Evolutionary conservation across 2,113 vertebrate species (phyloP), one percentile per base, ranked within the genome.

Genomic region (Embiotoca jacksoni): DNA sequence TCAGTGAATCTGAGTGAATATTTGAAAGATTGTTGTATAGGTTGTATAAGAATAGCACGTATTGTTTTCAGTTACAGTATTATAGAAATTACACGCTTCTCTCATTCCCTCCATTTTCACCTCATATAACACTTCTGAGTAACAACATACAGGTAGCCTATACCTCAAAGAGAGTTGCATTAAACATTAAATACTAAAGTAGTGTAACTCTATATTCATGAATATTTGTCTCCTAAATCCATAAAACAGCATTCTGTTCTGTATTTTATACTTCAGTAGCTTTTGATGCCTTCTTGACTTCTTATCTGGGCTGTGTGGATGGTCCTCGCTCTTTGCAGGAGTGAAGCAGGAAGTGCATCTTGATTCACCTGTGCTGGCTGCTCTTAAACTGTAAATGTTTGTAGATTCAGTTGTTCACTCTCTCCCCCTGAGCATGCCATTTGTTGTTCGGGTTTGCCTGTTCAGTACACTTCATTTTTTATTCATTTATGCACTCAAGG

Each of bases 31-130:
- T 5, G 37, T 53, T 32, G 41, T 44, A 11, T 7, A 11, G 6
- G 53, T 41, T 46, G 41, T 44, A 52, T 44, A 58, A n/a, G 14
- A 73, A 62, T 33, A 64, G 36, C 53, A 11, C 16, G 3, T 47
- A 32, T 53, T 23, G 1, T 54, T 59, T 59, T 32, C 33, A 47
- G 47, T 50, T 15, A 50, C 7, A 33, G 6, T 23, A n/a, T 64
- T 41, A 44, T 23, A 78, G 44, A 72, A 58, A 64, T 57, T 57
- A 3, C 15, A 57, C 11, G 13, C 7, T 1, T 49, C 54, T 78
- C 15, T 62, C 13, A 55, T 35, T 54, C 16, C 6, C 37, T 56
- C 41, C 30, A n/a, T 33, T 62, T 74, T 74, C 30, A 14, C 32
- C 4, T 55, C 35, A n/a, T 47, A 36, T 70, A 16, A 35, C 10